These are phyloP conservation scores for Apis dorsata DNA, from an alignment of 1,140 invertebrate species.

Conservation along the genomic window DNA sequence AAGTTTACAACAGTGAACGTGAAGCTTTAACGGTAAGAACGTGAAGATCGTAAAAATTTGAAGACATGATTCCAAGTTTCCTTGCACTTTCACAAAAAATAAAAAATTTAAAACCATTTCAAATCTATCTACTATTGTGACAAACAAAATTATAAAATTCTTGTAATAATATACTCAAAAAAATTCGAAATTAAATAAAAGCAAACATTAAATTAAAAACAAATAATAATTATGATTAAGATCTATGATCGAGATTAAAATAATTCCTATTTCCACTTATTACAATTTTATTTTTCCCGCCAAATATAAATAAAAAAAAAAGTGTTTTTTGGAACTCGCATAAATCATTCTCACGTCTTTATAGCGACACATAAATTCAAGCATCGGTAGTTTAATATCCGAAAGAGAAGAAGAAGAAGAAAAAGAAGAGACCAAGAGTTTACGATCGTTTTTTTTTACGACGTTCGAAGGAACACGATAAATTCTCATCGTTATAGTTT, in stretches of 20 bases:
- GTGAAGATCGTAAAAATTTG: not conserved
- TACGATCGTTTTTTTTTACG: not conserved
- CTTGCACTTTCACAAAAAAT: too few species aligned
- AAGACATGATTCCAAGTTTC: not conserved
- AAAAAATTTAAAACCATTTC: too few species aligned
- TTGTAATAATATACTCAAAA: too few species aligned
- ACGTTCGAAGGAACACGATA: not conserved
- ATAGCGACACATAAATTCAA: slow-evolving; percentile 23
- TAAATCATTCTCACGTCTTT: not conserved
- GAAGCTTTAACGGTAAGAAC: not conserved
- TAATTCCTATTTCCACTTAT: too few species aligned
- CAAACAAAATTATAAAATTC: not conserved
- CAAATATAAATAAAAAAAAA: too few species aligned
- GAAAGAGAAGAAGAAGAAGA: not conserved
- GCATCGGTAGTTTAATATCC: not conserved
- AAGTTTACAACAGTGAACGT: not conserved
- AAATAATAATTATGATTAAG: too few species aligned
- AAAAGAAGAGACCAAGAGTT: not conserved
- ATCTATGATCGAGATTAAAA: too few species aligned
- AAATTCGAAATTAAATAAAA: too few species aligned
- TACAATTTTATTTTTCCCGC: not conserved
- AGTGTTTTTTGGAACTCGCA: not conserved
- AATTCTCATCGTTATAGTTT: not conserved
- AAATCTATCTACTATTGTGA: too few species aligned
- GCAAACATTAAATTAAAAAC: too few species aligned